These are phyloP conservation scores for Drosophila meridiana DNA, from an alignment of 2,888 invertebrate species.

Conservation along the genomic window DNA sequence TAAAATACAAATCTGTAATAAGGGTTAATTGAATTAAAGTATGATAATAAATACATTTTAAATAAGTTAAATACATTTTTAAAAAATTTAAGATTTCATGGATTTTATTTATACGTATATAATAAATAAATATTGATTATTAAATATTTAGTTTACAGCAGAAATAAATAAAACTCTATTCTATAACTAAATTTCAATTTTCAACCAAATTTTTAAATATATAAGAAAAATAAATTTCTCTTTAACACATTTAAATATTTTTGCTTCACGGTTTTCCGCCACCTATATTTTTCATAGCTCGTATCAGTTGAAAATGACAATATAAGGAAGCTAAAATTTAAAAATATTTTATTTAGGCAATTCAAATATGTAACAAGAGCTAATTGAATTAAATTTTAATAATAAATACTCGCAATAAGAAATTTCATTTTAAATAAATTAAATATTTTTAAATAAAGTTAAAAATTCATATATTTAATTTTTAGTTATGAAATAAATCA, in stretches of 20 bases:
- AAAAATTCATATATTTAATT: too few species aligned
- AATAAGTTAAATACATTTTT: neutral
- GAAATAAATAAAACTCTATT: too few species aligned
- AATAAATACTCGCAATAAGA: neutral
- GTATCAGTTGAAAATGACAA: conserved; percentile 19
- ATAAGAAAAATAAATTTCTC: neutral
- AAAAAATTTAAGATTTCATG: neutral
- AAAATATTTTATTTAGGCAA: too few species aligned
- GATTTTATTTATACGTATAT: too few species aligned
- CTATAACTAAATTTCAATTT: too few species aligned
- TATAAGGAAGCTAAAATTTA: conserved; percentile 41
- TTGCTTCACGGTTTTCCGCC: conserved; percentile 16
- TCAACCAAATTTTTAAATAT: neutral
- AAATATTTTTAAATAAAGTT: neutral
- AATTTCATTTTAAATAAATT: neutral
- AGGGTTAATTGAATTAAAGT: neutral
- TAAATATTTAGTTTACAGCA: too few species aligned
- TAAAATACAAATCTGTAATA: neutral
- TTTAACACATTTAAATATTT: neutral
- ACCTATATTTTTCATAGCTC: conserved; percentile 31
- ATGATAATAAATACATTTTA: neutral
- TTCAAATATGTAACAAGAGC: neutral
- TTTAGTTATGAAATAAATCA: too few species aligned
- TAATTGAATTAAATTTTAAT: neutral
- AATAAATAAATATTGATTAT: too few species aligned